phyloP scores from a whole-genome alignment of 1,140 invertebrate genomes.

The Saccostrea cuccullata region DNA sequence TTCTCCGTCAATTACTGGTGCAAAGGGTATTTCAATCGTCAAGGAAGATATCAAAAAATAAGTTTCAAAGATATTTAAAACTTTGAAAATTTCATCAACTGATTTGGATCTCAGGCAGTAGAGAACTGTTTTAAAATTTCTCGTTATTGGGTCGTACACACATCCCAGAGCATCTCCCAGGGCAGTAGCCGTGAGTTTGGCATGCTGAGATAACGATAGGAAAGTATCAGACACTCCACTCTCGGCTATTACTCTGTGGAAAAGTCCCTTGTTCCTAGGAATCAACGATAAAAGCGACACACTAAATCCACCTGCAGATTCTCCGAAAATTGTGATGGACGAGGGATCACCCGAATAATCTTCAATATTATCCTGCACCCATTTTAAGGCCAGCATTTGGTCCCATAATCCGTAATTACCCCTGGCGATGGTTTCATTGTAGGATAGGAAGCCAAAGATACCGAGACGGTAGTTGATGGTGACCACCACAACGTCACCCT shows the following conservation, averaged over 20 bases:
- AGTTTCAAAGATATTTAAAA: conserved; percentile 75
- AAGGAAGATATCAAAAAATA: conserved; percentile 12
- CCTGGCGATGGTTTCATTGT: conserved; percentile 75
- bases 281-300: conserved; percentile 55
- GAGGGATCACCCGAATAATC: conserved; percentile 86
- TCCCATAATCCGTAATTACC: conserved; percentile 80
- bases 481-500: conserved; percentile 89
- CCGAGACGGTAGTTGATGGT: conserved; percentile 87
- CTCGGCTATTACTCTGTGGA: conserved; percentile 59
- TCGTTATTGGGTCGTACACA: not conserved
- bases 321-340: conserved; percentile 85
- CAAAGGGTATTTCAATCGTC: conserved; percentile 28
- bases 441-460: conserved; percentile 84
- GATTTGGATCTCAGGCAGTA: conserved; percentile 28
- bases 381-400: conserved; percentile 85
- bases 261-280: conserved; percentile 59
- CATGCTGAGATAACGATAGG: conserved; percentile 1
- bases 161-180: not conserved
- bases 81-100: conserved; percentile 9
- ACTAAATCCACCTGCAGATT: conserved; percentile 79
- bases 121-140: conserved; percentile 20
- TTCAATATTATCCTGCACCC: conserved; percentile 85
- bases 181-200: not conserved
- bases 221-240: conserved; percentile 56
- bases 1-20: conserved; percentile 50